Conservation (phyloP, 2,113 vertebrate genomes). For the Alouatta palliata region DNA sequence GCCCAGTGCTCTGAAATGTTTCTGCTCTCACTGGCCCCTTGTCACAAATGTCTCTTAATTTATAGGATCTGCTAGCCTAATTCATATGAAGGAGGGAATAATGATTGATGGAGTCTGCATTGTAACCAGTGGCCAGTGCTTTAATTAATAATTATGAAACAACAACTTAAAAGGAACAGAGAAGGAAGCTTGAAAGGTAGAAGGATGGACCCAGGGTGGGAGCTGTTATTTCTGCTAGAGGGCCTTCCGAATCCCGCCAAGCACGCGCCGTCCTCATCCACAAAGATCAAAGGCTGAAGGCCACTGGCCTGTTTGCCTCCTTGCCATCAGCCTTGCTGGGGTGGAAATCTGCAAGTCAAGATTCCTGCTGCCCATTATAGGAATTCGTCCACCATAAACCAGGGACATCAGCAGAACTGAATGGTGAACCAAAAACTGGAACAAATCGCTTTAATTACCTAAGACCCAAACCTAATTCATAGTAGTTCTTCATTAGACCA, state of each 20-base stretch:
- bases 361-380: background rate
- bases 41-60: background rate
- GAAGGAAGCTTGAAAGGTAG: background rate
- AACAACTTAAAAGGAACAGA: background rate
- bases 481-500: slow-evolving; percentile 16
- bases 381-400: background rate
- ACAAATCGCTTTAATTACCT: background rate
- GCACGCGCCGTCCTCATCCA: accelerated
- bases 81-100: background rate
- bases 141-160: background rate
- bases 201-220: background rate
- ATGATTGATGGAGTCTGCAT: background rate
- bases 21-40: background rate
- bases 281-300: background rate
- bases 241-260: accelerated
- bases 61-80: background rate
- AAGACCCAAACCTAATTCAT: background rate
- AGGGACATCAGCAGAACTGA: background rate
- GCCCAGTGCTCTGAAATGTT: background rate
- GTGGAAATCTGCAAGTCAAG: background rate
- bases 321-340: background rate
- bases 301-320: background rate
- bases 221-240: background rate
- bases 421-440: background rate
- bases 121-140: background rate